Evolutionary conservation across 2,888 invertebrate genomes (phyloP).

Genomic region (Laspeyria flexula): DNA sequence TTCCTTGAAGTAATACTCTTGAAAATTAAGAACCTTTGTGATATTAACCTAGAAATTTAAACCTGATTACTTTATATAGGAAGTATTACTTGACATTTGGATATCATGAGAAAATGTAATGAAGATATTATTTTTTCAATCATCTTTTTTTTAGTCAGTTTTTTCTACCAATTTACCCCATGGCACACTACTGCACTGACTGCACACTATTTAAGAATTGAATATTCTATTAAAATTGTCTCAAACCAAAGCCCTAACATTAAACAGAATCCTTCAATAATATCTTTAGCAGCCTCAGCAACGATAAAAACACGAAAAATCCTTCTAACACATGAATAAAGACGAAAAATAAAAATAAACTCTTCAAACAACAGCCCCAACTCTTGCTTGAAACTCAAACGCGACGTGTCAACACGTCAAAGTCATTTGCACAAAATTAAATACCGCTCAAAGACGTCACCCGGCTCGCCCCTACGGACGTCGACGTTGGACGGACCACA

Average conservation of each 20-base stretch:
- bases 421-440: slow-evolving; percentile 84
- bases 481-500: slow-evolving; percentile 30
- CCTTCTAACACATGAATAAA: not conserved
- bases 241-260: no score
- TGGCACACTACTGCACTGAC: no score
- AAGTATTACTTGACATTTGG: not conserved
- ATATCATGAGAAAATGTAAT: not conserved
- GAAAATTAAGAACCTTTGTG: not conserved
- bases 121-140: not conserved
- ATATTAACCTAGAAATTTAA: not conserved
- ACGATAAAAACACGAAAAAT: not conserved
- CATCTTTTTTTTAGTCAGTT: no score
- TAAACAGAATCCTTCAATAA: no score
- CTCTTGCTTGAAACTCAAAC: slow-evolving; percentile 16
- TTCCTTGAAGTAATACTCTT: slow-evolving; percentile 4
- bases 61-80: not conserved
- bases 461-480: slow-evolving; percentile 36
- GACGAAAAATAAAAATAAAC: not conserved
- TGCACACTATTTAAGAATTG: no score
- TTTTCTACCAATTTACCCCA: no score
- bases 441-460: slow-evolving; percentile 75
- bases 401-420: slow-evolving; percentile 47
- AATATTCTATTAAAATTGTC: no score
- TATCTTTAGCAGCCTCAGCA: not conserved
- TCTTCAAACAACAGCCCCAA: slow-evolving; percentile 2